Conservation (phyloP, 2,797 vertebrate species). For the Sibirionetta formosa region DNA sequence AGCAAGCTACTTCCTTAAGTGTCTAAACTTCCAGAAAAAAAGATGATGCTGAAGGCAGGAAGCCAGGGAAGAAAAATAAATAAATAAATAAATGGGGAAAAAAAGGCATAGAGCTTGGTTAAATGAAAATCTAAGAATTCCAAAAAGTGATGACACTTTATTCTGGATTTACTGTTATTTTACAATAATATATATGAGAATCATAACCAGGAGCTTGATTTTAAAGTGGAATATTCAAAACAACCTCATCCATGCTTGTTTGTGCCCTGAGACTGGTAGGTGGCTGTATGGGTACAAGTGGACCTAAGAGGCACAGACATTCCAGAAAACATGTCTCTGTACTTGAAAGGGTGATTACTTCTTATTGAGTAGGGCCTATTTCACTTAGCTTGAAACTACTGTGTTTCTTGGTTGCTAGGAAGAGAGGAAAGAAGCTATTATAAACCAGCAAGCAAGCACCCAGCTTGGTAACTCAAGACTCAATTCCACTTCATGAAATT, state of each 20-base stretch:
- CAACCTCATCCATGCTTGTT: background rate
- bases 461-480: background rate
- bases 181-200: background rate
- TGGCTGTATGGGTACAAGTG: background rate
- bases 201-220: background rate
- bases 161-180: background rate
- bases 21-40: background rate
- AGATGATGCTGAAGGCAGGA: background rate
- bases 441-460: background rate
- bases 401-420: background rate
- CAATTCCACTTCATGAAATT: background rate
- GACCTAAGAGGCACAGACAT: background rate
- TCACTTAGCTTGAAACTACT: background rate
- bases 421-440: background rate
- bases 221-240: background rate
- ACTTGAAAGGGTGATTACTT: background rate
- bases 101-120: fast-evolving
- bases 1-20: background rate
- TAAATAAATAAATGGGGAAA: background rate
- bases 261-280: background rate
- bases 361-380: background rate
- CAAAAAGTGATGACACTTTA: background rate
- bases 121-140: fast-evolving
- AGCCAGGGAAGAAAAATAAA: background rate
- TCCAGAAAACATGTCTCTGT: background rate